Conservation (phyloP, 2,888 invertebrate genomes). For the Baronia brevicornis region DNA sequence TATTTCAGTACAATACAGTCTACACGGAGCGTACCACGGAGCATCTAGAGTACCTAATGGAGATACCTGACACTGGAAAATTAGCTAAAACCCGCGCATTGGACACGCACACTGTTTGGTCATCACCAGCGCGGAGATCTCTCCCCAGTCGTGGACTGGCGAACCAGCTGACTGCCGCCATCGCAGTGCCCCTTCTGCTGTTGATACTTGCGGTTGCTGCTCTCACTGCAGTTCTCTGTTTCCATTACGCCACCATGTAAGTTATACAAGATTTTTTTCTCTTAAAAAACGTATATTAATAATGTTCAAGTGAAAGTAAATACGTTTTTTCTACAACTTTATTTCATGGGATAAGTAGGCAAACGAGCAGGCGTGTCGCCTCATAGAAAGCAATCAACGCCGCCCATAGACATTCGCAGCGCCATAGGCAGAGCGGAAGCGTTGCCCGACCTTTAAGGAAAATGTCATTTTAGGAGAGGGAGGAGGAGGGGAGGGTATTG, state of each 20-base stretch:
- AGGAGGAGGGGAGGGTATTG: too few species aligned
- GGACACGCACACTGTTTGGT: constrained; percentile 66
- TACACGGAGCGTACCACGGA: constrained; percentile 48
- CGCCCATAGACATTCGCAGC: too few species aligned
- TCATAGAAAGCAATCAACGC: too few species aligned
- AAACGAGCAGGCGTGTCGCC: too few species aligned
- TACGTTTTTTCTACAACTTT: not conserved
- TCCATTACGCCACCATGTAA: constrained; percentile 86
- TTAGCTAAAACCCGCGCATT: constrained; percentile 25
- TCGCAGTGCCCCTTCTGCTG: constrained; percentile 81
- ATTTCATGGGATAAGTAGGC: constrained; percentile 1
- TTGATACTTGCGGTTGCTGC: constrained; percentile 79
- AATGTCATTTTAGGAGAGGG: too few species aligned
- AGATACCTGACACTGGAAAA: constrained; percentile 35
- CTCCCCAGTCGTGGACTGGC: constrained; percentile 82
- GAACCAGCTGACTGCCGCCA: constrained; percentile 80
- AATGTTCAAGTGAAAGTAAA: not conserved
- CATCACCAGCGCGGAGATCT: constrained; percentile 74
- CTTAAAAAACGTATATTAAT: not conserved
- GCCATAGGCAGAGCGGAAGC: too few species aligned
- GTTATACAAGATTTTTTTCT: constrained; percentile 40
- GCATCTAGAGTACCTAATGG: constrained; percentile 50
- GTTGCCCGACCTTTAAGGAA: too few species aligned
- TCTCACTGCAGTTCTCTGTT: constrained; percentile 83
- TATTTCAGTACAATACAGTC: constrained; percentile 57